phyloP scores from a whole-genome alignment of 2,888 invertebrate species.

The Nebria salina region DNA sequence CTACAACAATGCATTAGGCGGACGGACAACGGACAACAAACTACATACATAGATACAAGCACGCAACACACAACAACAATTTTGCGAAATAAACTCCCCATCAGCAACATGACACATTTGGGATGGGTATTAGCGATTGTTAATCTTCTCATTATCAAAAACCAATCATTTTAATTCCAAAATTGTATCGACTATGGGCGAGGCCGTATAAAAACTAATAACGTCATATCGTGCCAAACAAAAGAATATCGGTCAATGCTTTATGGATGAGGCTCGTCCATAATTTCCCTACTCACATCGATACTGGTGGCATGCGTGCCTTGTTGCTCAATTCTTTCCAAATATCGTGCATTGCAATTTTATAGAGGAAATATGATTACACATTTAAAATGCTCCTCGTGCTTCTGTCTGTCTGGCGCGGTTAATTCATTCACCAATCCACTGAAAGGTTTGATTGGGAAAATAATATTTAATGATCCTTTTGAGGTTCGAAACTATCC shows the following conservation, averaged over 20 bases:
- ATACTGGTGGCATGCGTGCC: too few relatives aligned
- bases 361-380: too few relatives aligned
- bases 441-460: neutral
- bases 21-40: neutral
- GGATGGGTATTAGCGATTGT: neutral
- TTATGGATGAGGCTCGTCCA: constrained; percentile 35
- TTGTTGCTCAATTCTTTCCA: too few relatives aligned
- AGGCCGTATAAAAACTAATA: constrained; percentile 41
- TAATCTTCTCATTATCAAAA: constrained; percentile 1
- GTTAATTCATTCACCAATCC: neutral
- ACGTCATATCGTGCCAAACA: constrained; percentile 40
- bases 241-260: constrained; percentile 41
- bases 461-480: neutral
- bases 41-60: neutral
- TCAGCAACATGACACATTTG: neutral
- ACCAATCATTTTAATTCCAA: neutral
- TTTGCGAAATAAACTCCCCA: neutral
- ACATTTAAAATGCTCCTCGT: too few relatives aligned
- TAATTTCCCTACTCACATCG: neutral
- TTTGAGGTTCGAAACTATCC: neutral
- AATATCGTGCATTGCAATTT: too few relatives aligned
- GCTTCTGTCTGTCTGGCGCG: too few relatives aligned
- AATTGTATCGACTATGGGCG: constrained; percentile 15
- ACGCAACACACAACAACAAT: neutral
- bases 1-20: constrained; percentile 8